phyloP scores from a whole-genome alignment of 2,113 vertebrate species.

The Pelusios castaneus region DNA sequence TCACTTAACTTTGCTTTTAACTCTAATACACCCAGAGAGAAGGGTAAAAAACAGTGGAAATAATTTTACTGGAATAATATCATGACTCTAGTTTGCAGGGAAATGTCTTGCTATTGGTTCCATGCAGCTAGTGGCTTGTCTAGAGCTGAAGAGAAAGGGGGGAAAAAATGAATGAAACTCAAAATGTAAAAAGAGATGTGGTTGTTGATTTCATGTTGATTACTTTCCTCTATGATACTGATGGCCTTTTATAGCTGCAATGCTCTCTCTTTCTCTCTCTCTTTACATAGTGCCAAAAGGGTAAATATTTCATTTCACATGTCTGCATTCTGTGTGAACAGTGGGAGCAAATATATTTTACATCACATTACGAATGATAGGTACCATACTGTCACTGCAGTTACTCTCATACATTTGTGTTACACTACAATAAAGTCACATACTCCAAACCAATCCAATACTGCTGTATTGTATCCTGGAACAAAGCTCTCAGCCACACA shows the following conservation, averaged over 20 bases:
- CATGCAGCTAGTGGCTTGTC: not conserved
- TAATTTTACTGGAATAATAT: not conserved
- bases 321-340: not conserved
- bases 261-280: not conserved
- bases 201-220: not conserved
- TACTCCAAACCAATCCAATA: not conserved
- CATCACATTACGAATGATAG: not conserved
- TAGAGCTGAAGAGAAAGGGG: not conserved
- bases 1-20: not conserved
- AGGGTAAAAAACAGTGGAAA: not conserved
- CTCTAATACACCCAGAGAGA: not conserved
- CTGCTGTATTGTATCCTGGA: not conserved
- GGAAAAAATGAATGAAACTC: not conserved
- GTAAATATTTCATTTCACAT: not conserved
- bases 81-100: not conserved
- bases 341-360: not conserved
- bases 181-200: not conserved
- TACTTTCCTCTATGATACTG: not conserved
- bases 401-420: not conserved
- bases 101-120: not conserved
- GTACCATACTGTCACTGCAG: not conserved
- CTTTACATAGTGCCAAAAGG: not conserved
- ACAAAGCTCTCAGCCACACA: not conserved
- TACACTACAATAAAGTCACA: not conserved
- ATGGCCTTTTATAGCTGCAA: not conserved